phyloP scores from a whole-genome alignment of 2,797 vertebrate genomes.

The Choloepus didactylus region DNA sequence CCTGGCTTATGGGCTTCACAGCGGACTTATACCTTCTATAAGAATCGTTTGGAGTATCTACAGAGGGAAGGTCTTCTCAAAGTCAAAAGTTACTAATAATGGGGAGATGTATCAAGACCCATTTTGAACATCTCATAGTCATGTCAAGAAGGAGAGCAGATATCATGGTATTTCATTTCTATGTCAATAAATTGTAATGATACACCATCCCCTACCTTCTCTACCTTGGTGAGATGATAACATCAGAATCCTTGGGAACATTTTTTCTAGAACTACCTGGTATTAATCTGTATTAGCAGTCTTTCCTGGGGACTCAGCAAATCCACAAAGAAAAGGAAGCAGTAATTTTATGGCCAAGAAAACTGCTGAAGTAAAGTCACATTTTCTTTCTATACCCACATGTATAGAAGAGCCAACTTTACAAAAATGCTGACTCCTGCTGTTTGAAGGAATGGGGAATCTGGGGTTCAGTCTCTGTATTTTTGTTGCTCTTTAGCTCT shows the following conservation, averaged over 20 bases:
- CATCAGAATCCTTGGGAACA: background rate
- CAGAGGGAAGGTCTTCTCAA: background rate
- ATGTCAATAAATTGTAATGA: background rate
- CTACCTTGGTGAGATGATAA: background rate
- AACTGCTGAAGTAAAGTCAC: constrained; percentile 29
- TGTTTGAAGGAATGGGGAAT: background rate
- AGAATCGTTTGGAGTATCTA: background rate
- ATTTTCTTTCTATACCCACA: background rate
- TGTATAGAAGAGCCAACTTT: background rate
- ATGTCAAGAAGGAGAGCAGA: background rate
- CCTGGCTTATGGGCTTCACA: background rate
- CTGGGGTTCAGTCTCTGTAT: background rate
- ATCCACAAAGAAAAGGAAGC: constrained; percentile 29
- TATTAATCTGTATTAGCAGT: background rate
- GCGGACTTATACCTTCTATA: background rate
- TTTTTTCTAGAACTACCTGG: constrained; percentile 16
- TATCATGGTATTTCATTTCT: background rate
- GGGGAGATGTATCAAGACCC: background rate
- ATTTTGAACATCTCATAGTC: background rate
- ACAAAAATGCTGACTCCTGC: background rate
- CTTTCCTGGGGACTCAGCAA: constrained; percentile 26
- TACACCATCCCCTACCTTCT: background rate
- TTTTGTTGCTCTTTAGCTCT: background rate
- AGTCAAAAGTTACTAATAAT: background rate
- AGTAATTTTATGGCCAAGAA: constrained; percentile 31